Percentiles rank a stretch among this genome's conserved stretches.
These are phyloP conservation scores for Ceryle rudis DNA, from an alignment of 2,797 vertebrate species.

Conservation along the genomic window DNA sequence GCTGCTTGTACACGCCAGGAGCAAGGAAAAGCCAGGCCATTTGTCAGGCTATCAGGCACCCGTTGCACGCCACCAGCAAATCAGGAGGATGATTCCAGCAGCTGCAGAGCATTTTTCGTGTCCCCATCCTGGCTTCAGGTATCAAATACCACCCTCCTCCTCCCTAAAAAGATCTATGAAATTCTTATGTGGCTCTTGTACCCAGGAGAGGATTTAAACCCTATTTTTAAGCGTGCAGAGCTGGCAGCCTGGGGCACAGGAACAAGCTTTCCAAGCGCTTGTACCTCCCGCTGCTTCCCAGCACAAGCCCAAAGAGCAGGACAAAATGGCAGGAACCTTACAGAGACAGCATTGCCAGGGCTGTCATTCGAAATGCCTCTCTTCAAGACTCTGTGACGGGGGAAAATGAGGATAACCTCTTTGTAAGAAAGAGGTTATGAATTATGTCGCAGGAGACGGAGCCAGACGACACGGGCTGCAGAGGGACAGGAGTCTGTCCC, in stretches of 20 bases:
- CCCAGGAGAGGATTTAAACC: constrained; percentile 35
- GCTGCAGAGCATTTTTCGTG: not conserved
- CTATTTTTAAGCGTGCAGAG: constrained; percentile 46
- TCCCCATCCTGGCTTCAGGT: not conserved
- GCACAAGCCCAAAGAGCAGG: not conserved
- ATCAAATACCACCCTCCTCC: not conserved
- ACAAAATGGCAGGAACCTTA: not conserved
- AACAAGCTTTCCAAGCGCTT: not conserved
- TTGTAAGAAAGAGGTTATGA: constrained; percentile 46
- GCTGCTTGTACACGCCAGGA: not conserved
- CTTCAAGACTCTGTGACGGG: not conserved
- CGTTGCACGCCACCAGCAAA: not conserved
- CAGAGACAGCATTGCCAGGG: not conserved
- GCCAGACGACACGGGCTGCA: not conserved
- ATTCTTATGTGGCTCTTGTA: not conserved
- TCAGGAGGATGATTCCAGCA: not conserved
- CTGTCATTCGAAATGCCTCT: not conserved
- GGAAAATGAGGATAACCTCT: constrained; percentile 54
- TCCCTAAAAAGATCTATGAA: not conserved
- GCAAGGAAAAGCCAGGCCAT: not conserved
- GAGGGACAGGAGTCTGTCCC: not conserved
- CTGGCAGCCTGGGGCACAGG: not conserved
- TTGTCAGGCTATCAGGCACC: not conserved
- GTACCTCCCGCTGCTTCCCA: not conserved
- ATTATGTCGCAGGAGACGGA: rapidly evolving